Evolutionary conservation across 2,113 vertebrate genomes (phyloP).

Genomic region (Axis porcinus): DNA sequence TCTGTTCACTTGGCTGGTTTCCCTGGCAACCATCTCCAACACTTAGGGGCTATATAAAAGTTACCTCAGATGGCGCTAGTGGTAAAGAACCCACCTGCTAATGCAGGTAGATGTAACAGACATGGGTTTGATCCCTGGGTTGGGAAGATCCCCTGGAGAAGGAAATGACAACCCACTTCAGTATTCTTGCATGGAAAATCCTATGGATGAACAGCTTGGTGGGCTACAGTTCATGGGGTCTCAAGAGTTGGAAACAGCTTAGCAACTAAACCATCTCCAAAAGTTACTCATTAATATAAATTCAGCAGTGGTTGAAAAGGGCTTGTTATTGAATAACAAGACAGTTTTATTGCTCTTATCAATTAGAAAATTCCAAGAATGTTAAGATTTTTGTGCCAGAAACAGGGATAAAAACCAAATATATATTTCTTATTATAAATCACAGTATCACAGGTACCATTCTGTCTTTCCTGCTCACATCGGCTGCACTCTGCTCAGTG

Average conservation of each 20-base stretch:
- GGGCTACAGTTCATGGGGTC: not conserved
- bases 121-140: not conserved
- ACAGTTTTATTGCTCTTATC: not conserved
- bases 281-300: not conserved
- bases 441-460: not conserved
- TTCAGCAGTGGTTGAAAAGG: not conserved
- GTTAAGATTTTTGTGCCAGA: not conserved
- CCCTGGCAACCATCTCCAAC: not conserved
- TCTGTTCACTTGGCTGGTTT: not conserved
- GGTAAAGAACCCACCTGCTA: not conserved
- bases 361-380: not conserved
- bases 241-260: not conserved
- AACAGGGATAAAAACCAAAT: not conserved
- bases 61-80: not conserved
- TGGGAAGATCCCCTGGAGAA: not conserved
- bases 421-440: not conserved
- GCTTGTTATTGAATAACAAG: not conserved
- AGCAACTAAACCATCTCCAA: not conserved
- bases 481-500: accelerated
- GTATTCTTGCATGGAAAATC: not conserved
- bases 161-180: not conserved
- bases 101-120: not conserved
- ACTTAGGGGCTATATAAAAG: not conserved
- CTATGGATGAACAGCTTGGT: not conserved
- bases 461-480: accelerated